A percentile compares a stretch with the other conserved stretches of the same genome.
These are phyloP conservation scores for Lasioglossum villosulum DNA, from an alignment of 2,888 invertebrate species.

Conservation along the genomic window DNA sequence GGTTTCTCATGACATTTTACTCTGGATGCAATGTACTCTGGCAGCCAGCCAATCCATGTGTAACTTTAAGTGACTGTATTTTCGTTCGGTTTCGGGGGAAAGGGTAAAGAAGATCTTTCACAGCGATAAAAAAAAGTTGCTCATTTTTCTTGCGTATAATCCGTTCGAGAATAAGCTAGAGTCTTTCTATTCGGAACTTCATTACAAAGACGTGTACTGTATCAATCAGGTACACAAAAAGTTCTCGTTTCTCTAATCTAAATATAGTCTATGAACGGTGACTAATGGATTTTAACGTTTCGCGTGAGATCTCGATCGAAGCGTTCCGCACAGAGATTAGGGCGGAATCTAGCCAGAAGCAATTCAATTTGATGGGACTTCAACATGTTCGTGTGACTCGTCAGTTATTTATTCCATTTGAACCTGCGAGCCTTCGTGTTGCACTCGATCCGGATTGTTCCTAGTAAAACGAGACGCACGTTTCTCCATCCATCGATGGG, in stretches of 20 bases:
- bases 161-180: background rate
- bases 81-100: background rate
- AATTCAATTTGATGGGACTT: background rate
- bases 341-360: background rate
- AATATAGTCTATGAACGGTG: constrained; percentile 12
- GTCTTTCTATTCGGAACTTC: background rate
- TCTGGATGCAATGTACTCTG: constrained; percentile 35
- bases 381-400: background rate
- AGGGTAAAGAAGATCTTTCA: background rate
- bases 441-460: background rate
- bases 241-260: constrained; percentile 1
- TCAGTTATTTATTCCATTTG: background rate
- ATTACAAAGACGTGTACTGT: background rate
- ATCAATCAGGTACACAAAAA: background rate
- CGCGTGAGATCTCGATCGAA: background rate
- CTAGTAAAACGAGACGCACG: background rate
- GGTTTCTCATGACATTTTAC: constrained; percentile 33
- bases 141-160: background rate
- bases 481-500: background rate
- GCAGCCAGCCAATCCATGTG: constrained; percentile 25
- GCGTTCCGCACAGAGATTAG: constrained; percentile 6
- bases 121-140: background rate
- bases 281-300: background rate
- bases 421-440: background rate
- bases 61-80: constrained; percentile 29